Evolutionary conservation across 2,888 invertebrate genomes (phyloP), one percentile per base, ranked within the genome.

Genomic region (Apamea epomidion): DNA sequence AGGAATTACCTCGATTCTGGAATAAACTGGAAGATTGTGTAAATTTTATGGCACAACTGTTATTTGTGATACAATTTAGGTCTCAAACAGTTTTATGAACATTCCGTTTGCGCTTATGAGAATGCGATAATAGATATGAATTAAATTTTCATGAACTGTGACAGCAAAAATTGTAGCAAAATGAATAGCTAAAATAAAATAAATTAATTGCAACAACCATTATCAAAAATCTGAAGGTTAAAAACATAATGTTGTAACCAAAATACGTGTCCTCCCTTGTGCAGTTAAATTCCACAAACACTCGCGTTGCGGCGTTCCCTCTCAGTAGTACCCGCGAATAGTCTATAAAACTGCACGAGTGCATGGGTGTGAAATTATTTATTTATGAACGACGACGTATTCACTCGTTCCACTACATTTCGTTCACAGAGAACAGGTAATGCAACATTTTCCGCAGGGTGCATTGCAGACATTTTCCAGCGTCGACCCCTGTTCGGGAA

Each of bases 381-480:
- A 87, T 91, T 88, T 86, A 89, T 87, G 89, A 87, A 86, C 86
- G 80, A 80, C 84, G 80, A 83, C 76, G 77, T 81, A 84, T 82
- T 87, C 74, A 75, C 80, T 77, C 72, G 81, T 78, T 76, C 72
- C 71, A 69, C 68, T 76, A 82, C 79, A 86, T 84, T 88, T 84
- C 75, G 74, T 76, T 65, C 71, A 51, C 67, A 71, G 72, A 73
- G 79, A 80, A 77, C 83, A 83, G 82, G 81, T 84, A 89, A 82
- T 85, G 84, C 77, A 87, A 74, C 84, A 78, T 81, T 84, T 85
- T 80, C 74, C 64, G 29, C 51, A 32, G 65, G 73, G 58, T 82
- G 84, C 75, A 82, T 48, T 78, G 80, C 85, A 80, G 85, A 88
- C 76, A 87, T 87, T 87, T 86, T 84, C 77, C 76, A 80, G 62